phyloP scores from a whole-genome alignment of 2,113 vertebrate genomes.

The Sapajus apella region DNA sequence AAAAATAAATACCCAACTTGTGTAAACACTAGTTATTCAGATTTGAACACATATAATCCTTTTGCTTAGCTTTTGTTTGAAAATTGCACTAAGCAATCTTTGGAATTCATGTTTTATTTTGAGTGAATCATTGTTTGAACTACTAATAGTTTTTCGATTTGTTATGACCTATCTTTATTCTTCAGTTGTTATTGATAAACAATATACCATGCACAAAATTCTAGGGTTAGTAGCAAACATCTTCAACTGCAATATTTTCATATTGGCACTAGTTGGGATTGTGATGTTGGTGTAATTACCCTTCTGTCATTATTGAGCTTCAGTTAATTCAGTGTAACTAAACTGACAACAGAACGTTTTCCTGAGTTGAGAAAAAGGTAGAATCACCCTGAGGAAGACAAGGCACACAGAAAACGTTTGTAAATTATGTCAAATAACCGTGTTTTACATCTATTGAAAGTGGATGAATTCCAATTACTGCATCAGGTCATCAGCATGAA shows the following conservation, averaged over 20 bases:
- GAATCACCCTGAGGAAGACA: neutral
- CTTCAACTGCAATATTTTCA: neutral
- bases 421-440: neutral
- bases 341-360: neutral
- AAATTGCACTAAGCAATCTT: neutral
- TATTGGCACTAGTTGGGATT: neutral
- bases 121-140: neutral
- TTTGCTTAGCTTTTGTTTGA: neutral
- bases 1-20: neutral
- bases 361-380: neutral
- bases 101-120: neutral
- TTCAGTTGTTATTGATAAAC: neutral
- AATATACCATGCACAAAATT: neutral
- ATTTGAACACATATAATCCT: neutral
- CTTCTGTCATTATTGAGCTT: neutral
- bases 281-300: neutral
- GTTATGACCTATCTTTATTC: neutral
- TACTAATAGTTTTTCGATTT: neutral
- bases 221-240: neutral
- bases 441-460: neutral
- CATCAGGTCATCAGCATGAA: neutral
- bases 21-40: neutral
- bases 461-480: neutral
- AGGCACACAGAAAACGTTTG: neutral
- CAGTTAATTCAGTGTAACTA: neutral